A percentile compares a stretch with the other conserved stretches of the same genome.
These are phyloP conservation scores for Arge pagana DNA, from an alignment of 2,888 invertebrate genomes.

Conservation along the genomic window DNA sequence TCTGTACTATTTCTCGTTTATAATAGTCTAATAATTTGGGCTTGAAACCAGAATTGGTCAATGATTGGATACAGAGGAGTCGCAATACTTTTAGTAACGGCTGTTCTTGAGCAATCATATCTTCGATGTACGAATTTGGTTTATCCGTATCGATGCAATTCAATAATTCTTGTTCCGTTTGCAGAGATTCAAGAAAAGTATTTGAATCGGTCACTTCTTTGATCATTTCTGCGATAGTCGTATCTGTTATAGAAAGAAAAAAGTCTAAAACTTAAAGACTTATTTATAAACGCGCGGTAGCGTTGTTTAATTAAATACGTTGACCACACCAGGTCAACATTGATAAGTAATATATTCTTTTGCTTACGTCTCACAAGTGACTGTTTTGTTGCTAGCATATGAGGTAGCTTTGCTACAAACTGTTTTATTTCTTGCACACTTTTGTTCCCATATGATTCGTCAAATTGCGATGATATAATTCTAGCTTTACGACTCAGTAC, in stretches of 20 bases:
- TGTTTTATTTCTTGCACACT: slow-evolving; percentile 94
- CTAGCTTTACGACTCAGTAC: slow-evolving; percentile 86
- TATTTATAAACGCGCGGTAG: background rate
- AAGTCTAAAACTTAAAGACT: background rate
- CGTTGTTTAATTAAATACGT: background rate
- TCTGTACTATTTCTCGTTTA: slow-evolving; percentile 75
- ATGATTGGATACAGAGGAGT: slow-evolving; percentile 90
- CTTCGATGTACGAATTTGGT: slow-evolving; percentile 86
- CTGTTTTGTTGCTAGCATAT: slow-evolving; percentile 83
- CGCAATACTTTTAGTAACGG: slow-evolving; percentile 83
- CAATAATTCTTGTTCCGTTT: slow-evolving; percentile 90
- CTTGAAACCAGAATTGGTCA: slow-evolving; percentile 91
- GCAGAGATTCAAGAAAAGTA: slow-evolving; percentile 77
- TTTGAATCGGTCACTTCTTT: slow-evolving; percentile 81
- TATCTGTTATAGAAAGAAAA: slow-evolving; percentile 65
- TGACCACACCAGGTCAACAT: background rate
- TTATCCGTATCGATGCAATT: slow-evolving; percentile 92
- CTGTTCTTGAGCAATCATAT: slow-evolving; percentile 83
- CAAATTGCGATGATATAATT: slow-evolving; percentile 81
- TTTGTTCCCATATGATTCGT: slow-evolving; percentile 83
- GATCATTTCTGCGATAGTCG: slow-evolving; percentile 91
- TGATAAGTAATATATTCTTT: slow-evolving; percentile 5
- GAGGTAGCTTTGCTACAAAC: slow-evolving; percentile 87
- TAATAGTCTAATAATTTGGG: slow-evolving; percentile 79
- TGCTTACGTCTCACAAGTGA: slow-evolving; percentile 71